These are phyloP conservation scores for Nesidiocoris tenuis DNA, from an alignment of 2,888 invertebrate genomes.

Conservation along the genomic window DNA sequence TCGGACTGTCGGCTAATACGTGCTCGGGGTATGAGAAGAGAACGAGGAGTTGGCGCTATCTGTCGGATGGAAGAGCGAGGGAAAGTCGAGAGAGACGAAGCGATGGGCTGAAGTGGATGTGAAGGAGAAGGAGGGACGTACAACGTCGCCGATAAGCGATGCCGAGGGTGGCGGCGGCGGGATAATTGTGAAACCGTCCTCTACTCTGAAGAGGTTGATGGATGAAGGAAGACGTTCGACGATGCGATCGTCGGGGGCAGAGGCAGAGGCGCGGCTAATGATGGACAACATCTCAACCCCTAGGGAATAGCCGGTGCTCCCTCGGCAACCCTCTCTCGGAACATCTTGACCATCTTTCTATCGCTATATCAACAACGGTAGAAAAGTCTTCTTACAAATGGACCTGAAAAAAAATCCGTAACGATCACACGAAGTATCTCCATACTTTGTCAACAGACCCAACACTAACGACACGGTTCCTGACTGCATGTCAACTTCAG, in stretches of 20 bases:
- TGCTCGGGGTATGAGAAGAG: constrained; percentile 25
- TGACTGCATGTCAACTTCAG: no score
- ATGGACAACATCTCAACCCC: constrained; percentile 33
- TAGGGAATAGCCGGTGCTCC: constrained; percentile 23
- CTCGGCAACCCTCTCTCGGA: not conserved
- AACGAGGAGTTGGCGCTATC: not conserved
- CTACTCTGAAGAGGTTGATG: constrained; percentile 36
- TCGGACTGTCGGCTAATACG: constrained; percentile 40
- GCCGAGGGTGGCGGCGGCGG: constrained; percentile 7
- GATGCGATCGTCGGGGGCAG: constrained; percentile 14
- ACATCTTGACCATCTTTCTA: constrained; percentile 28
- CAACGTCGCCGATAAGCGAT: constrained; percentile 17
- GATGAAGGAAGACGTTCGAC: constrained; percentile 15
- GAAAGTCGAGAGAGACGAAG: not conserved
- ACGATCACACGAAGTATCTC: no score
- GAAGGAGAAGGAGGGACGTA: not conserved
- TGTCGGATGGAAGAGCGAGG: not conserved
- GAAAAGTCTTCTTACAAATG: constrained; percentile 23
- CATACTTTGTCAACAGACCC: no score
- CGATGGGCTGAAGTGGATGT: not conserved
- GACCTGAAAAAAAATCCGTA: no score
- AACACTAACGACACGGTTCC: no score
- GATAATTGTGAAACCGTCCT: constrained; percentile 35
- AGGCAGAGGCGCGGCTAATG: constrained; percentile 26
- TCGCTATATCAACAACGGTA: not conserved